Percentiles rank a stretch among this genome's conserved stretches.
Conservation (phyloP, 2,888 invertebrate species). For the Aethes cnicana region DNA sequence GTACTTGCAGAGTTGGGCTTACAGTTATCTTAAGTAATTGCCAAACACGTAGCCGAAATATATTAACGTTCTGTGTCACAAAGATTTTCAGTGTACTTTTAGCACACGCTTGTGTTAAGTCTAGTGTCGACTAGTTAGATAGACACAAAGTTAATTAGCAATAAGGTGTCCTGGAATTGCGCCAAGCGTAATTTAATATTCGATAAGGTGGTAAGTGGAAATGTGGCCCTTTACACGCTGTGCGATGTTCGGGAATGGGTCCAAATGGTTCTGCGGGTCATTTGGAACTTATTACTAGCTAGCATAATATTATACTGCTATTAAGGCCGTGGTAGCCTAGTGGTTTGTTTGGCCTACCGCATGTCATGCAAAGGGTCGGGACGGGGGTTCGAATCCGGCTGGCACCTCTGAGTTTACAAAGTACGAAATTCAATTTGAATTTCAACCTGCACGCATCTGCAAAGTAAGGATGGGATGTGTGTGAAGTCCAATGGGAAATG, state of each 20-base stretch:
- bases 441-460: too few relatives aligned
- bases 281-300: not conserved
- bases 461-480: too few relatives aligned
- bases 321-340: too few relatives aligned
- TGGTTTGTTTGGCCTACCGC: too few relatives aligned
- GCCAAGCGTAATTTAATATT: slow-evolving; percentile 16
- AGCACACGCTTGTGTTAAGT: slow-evolving; percentile 6
- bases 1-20: too few relatives aligned
- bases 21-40: too few relatives aligned
- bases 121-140: slow-evolving; percentile 11
- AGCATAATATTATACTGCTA: not conserved
- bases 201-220: slow-evolving; percentile 19
- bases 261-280: slow-evolving; percentile 16
- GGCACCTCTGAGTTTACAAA: too few relatives aligned
- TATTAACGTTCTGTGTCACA: not conserved
- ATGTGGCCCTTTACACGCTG: slow-evolving; percentile 10
- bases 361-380: too few relatives aligned
- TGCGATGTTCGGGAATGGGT: slow-evolving; percentile 9
- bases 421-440: too few relatives aligned
- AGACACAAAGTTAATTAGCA: slow-evolving; percentile 20
- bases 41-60: slow-evolving; percentile 18
- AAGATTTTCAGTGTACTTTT: not conserved
- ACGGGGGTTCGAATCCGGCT: too few relatives aligned
- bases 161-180: slow-evolving; percentile 17
- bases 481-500: too few relatives aligned